phyloP scores from a whole-genome alignment of 2,888 invertebrate species.

The Xestia c-nigrum region DNA sequence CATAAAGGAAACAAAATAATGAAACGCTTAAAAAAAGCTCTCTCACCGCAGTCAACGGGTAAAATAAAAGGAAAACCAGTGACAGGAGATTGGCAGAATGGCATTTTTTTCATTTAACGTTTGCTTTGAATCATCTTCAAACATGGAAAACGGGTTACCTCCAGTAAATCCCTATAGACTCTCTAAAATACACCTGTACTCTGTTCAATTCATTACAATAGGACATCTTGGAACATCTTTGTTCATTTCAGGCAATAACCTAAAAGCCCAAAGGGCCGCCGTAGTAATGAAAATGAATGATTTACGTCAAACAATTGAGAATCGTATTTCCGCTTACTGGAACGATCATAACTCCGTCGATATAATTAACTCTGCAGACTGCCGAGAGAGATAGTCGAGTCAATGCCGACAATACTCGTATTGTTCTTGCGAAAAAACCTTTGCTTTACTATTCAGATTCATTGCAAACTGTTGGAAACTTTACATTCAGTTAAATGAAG shows the following conservation, averaged over 20 bases:
- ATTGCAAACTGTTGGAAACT: constrained; percentile 29
- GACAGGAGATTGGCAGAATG: constrained; percentile 15
- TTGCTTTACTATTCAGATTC: constrained; percentile 40
- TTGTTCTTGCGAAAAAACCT: constrained; percentile 56
- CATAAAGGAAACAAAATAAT: not conserved
- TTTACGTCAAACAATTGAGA: constrained; percentile 45
- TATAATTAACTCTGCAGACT: constrained; percentile 54
- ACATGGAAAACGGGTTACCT: not conserved
- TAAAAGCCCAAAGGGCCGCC: constrained; percentile 33
- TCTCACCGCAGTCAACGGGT: constrained; percentile 5
- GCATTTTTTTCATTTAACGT: constrained; percentile 1
- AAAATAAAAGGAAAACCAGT: constrained; percentile 8
- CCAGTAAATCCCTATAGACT: not conserved
- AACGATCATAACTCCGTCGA: constrained; percentile 51
- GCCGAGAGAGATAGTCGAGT: constrained; percentile 47
- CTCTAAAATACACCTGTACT: constrained; percentile 15
- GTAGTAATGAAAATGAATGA: constrained; percentile 55
- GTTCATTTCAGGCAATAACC: constrained; percentile 39
- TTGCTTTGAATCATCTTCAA: not conserved
- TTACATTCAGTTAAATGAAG: constrained; percentile 37
- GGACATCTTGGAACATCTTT: constrained; percentile 22
- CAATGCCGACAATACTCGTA: constrained; percentile 44
- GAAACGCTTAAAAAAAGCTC: not conserved
- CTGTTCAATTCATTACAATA: constrained; percentile 37
- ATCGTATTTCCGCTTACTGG: constrained; percentile 49